These are phyloP conservation scores for Corticium candelabrum DNA, from an alignment of 37 sponge, comb jelly and placozoan species.

Conservation along the genomic window DNA sequence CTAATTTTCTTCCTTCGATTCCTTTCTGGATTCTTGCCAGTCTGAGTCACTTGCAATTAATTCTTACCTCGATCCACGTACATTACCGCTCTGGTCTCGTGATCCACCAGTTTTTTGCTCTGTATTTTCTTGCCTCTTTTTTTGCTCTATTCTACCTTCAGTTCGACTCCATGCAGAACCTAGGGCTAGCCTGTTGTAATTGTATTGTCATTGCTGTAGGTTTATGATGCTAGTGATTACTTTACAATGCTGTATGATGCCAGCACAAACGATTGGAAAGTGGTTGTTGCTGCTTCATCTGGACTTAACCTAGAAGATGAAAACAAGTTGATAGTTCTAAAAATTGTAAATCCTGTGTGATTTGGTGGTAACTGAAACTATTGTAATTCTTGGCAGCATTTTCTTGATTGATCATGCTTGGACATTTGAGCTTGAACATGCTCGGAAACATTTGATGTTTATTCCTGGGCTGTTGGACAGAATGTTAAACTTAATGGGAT, in stretches of 20 bases:
- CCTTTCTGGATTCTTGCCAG: too few species aligned
- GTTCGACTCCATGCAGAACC: too few species aligned
- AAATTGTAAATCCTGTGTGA: not conserved
- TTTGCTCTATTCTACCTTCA: too few species aligned
- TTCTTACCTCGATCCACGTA: too few species aligned
- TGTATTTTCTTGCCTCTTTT: too few species aligned
- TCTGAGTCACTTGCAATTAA: too few species aligned
- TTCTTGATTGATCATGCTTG: slow-evolving; percentile 91
- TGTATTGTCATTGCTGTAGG: too few species aligned
- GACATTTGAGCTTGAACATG: slow-evolving; percentile 64
- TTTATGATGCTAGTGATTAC: slow-evolving; percentile 73
- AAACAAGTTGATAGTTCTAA: slow-evolving; percentile 15
- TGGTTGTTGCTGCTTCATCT: slow-evolving; percentile 24
- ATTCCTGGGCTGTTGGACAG: slow-evolving; percentile 60
- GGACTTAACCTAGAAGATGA: slow-evolving; percentile 23
- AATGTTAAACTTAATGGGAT: slow-evolving; percentile 53
- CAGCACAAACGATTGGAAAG: slow-evolving; percentile 24
- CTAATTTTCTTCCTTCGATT: too few species aligned
- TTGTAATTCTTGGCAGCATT: slow-evolving; percentile 27
- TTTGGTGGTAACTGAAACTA: not conserved
- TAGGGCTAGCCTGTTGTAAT: too few species aligned
- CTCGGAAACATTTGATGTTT: slow-evolving; percentile 30
- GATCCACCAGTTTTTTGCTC: too few species aligned
- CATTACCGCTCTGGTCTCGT: too few species aligned
- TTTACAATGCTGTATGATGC: slow-evolving; percentile 51